Evolutionary conservation across 2,113 vertebrate species (phyloP), one percentile per base, ranked within the genome.

Genomic region (Mustela lutreola): DNA sequence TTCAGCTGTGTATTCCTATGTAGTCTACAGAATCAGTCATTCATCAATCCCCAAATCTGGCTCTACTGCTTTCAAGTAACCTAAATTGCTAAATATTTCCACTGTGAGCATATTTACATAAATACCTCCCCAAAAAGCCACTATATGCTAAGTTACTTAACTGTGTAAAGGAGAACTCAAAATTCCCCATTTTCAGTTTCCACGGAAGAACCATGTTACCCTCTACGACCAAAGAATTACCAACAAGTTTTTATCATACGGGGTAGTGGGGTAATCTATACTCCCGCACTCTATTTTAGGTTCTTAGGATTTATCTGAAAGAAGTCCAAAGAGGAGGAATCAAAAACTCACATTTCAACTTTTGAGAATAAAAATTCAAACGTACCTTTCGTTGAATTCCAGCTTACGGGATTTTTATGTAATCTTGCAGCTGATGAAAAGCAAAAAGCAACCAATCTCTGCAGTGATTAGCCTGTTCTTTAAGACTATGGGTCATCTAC

Each of bases 371-470:
- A 98, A 97, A 98, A 95, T 97, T 95, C 94, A 42, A 93, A 99
- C 99, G 83, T 99, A 99, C 99, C 99, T 99, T 98, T 99, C 97
- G 98, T 98, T 97, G 99, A 98, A 98, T 97, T 96, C 98, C 98
- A 99, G 98, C 90, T 97, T 98, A 98, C 79, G 97, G 97, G 98
- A 97, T 98, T 98, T 99, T 96, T 98, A 99, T 98, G 95, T 97
- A 98, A 96, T 98, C 99, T 98, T 98, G 99, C 97, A 98, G 98
- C 95, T 98, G 98, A 99, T 98, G 99, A 98, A 95, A 96, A 98
- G 93, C 98, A 98, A 98, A 98, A 98, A 97, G 95, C 97, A 97
- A 98, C 93, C 98, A 96, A 98, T 98, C 96, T 98, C 98, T 93
- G 98, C 78, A 97, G 97, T 97, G 94, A 94, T 98, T 98, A 98